Percentiles rank a stretch among this genome's conserved stretches.
These are phyloP conservation scores for Accipiter cooperii DNA, from an alignment of 2,113 vertebrate species.

Conservation along the genomic window DNA sequence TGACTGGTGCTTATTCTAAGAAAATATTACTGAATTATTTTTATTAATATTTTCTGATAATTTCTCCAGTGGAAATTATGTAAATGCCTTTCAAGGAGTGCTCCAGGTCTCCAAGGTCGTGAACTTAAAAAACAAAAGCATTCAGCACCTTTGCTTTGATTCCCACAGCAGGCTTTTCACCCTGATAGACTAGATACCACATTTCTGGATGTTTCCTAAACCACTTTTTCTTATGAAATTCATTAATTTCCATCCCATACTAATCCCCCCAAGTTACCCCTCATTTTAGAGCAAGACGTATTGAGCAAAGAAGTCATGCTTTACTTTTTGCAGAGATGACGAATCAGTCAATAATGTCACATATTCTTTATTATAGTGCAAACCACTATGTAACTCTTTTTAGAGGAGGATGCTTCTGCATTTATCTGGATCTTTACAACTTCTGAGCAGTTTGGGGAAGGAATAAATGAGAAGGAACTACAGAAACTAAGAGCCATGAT, in stretches of 20 bases:
- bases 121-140: neutral
- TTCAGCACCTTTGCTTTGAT: neutral
- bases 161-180: neutral
- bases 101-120: neutral
- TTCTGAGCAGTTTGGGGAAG: neutral
- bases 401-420: neutral
- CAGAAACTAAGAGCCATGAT: neutral
- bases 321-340: neutral
- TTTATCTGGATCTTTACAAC: neutral
- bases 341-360: neutral
- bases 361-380: neutral
- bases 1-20: neutral
- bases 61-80: neutral
- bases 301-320: neutral
- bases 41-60: neutral
- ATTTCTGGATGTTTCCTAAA: neutral
- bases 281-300: neutral
- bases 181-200: neutral
- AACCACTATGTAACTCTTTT: neutral
- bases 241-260: neutral
- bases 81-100: neutral
- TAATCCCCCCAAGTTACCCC: neutral
- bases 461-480: neutral
- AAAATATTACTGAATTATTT: neutral
- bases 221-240: neutral